phyloP scores from a whole-genome alignment of 2,797 vertebrate species.

The Fistularia tabacaria region DNA sequence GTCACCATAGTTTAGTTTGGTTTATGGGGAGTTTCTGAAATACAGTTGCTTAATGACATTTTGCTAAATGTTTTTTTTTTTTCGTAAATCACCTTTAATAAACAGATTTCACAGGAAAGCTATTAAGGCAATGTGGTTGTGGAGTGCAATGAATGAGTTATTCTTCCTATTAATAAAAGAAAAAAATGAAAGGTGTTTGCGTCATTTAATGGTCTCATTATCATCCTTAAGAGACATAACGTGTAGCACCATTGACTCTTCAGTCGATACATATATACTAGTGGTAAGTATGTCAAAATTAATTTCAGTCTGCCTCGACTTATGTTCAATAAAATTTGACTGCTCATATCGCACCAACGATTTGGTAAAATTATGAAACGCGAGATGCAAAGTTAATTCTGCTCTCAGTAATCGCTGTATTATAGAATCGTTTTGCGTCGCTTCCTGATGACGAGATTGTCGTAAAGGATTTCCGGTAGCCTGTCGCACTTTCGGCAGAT shows the following conservation, averaged over 20 bases:
- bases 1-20: slow-evolving; percentile 60
- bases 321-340: too few species aligned
- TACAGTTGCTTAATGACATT: slow-evolving; percentile 62
- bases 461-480: background rate
- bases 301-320: too few species aligned
- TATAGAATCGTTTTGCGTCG: slow-evolving; percentile 23
- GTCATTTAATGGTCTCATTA: too few species aligned
- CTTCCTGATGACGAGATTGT: slow-evolving; percentile 5
- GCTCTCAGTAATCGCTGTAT: too few species aligned
- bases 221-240: too few species aligned
- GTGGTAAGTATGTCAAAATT: too few species aligned
- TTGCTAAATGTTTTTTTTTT: slow-evolving; percentile 58
- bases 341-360: too few species aligned
- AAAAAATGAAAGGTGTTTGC: slow-evolving; percentile 11
- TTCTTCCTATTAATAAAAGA: slow-evolving; percentile 64
- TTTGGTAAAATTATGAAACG: background rate
- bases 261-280: too few species aligned
- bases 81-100: slow-evolving; percentile 74
- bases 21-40: slow-evolving; percentile 63
- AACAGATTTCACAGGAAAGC: slow-evolving; percentile 63
- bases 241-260: too few species aligned
- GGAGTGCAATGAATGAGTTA: slow-evolving; percentile 66
- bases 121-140: slow-evolving; percentile 66
- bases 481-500: slow-evolving; percentile 47
- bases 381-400: too few species aligned